A percentile compares a stretch with the other conserved stretches of the same genome.
Evolutionary conservation across 2,888 invertebrate genomes (phyloP).

Genomic region (Megalurothrips usitatus): DNA sequence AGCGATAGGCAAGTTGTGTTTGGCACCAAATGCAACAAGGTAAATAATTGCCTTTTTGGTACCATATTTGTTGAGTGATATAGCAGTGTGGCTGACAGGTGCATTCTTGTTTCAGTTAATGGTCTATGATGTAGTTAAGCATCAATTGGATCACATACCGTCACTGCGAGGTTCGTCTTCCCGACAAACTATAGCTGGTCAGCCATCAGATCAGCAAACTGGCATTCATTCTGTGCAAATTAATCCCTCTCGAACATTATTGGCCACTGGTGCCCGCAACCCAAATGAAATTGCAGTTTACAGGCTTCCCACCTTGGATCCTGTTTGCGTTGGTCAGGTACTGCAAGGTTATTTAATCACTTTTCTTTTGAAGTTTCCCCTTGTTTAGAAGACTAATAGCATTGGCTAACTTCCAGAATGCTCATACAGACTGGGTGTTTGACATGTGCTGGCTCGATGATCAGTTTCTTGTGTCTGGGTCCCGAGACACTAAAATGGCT

Average conservation of each 20-base stretch:
- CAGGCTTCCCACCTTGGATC: slow-evolving; percentile 88
- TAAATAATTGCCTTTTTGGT: slow-evolving; percentile 43
- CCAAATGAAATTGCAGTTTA: slow-evolving; percentile 90
- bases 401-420: slow-evolving; percentile 49
- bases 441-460: slow-evolving; percentile 97
- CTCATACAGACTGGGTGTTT: slow-evolving; percentile 88
- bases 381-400: not conserved
- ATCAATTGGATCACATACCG: slow-evolving; percentile 83
- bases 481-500: slow-evolving; percentile 84
- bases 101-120: slow-evolving; percentile 59
- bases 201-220: slow-evolving; percentile 58
- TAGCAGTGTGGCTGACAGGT: slow-evolving; percentile 28
- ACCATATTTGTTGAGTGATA: slow-evolving; percentile 23
- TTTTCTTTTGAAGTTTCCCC: not conserved
- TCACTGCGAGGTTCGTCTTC: slow-evolving; percentile 60
- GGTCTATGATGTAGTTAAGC: slow-evolving; percentile 86
- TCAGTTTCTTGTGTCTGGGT: slow-evolving; percentile 89
- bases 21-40: slow-evolving; percentile 96
- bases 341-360: not conserved
- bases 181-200: slow-evolving; percentile 53
- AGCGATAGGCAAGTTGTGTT: slow-evolving; percentile 92
- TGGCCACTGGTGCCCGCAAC: slow-evolving; percentile 89
- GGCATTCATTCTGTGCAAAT: slow-evolving; percentile 92
- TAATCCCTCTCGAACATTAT: slow-evolving; percentile 83
- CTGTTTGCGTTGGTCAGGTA: slow-evolving; percentile 85